Evolutionary conservation across 2,797 vertebrate species (phyloP).

Genomic region (Microctenopoma stevenorrisi): DNA sequence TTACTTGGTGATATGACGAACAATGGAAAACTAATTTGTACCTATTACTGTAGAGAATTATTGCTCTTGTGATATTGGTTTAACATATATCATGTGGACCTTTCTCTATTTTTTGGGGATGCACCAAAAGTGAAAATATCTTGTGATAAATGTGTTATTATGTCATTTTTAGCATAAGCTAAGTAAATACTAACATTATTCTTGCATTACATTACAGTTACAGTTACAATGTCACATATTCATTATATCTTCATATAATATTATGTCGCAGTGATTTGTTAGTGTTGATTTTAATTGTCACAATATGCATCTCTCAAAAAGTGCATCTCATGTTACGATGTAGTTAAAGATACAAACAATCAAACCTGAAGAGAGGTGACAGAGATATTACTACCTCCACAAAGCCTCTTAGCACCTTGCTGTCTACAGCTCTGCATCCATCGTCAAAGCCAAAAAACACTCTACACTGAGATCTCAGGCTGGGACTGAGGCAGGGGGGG

Average conservation of each 20-base stretch:
- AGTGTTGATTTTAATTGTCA: neutral
- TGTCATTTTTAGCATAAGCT: neutral
- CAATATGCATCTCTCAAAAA: neutral
- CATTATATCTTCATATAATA: neutral
- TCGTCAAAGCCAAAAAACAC: constrained; percentile 28
- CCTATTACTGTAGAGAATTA: too few species aligned
- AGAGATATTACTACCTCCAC: constrained; percentile 77
- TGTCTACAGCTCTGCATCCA: constrained; percentile 59
- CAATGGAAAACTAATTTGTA: too few species aligned
- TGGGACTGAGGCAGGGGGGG: neutral
- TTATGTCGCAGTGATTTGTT: neutral
- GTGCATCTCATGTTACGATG: neutral
- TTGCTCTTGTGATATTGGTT: too few species aligned
- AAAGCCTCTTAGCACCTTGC: constrained; percentile 72
- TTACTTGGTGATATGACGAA: too few species aligned
- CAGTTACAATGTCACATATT: too few species aligned
- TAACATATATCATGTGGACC: too few species aligned
- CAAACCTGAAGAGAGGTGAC: constrained; percentile 39
- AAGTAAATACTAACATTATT: neutral
- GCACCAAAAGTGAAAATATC: too few species aligned
- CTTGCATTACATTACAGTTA: too few species aligned
- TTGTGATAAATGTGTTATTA: too few species aligned
- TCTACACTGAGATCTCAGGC: constrained; percentile 1
- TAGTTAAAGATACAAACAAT: constrained; percentile 6
- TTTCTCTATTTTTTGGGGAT: too few species aligned